Evolutionary conservation across 2,888 invertebrate species (phyloP), one percentile per base, ranked within the genome.

Genomic region (Ethmia dodecea): DNA sequence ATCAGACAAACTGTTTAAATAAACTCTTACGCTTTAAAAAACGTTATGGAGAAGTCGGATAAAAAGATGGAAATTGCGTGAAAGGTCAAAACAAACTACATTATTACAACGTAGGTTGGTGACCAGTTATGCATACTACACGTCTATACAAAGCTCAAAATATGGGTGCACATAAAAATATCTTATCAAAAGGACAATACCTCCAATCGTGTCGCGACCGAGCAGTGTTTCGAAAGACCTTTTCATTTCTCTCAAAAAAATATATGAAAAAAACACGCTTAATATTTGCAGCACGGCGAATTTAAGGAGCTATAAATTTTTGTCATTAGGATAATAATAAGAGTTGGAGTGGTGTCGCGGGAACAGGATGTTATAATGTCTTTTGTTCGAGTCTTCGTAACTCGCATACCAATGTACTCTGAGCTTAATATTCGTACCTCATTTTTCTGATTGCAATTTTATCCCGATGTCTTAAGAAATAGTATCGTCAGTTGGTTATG

Each of bases 271-370:
- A 66, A 63, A 55, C 63, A 14, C 13, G 12, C 16, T 79, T 75
- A 77, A 72, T 72, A 80, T 80, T 81, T 77, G 74, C 79, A 73
- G 63, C 79, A 78, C 80, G 77, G 59, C 66, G 60, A 75, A 75
- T 83, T 79, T 81, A 80, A 80, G 78, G 60, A 73, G 72, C 74
- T 66, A 83, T 86, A 86, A 83, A 83, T 83, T 80, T 80, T 75
- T 65, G 73, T 84, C 83, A 84, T 83, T 84, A 83, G 74, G 71
- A 71, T 75, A 81, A 81, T 81, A 84, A 83, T 78, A 84, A 79
- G 72, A 79, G 65, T 57, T 64, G 59, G 47, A 60, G 64, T 67
- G 67, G 61, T 73, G 77, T 75, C 73, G 73, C 59, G 65, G 67
- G 68, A 72, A 76, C 84, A 83, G 84, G 84, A 86, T 83, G 81